Conservation (phyloP, 2,797 vertebrate species). For the Sebastes ruberrimus region DNA sequence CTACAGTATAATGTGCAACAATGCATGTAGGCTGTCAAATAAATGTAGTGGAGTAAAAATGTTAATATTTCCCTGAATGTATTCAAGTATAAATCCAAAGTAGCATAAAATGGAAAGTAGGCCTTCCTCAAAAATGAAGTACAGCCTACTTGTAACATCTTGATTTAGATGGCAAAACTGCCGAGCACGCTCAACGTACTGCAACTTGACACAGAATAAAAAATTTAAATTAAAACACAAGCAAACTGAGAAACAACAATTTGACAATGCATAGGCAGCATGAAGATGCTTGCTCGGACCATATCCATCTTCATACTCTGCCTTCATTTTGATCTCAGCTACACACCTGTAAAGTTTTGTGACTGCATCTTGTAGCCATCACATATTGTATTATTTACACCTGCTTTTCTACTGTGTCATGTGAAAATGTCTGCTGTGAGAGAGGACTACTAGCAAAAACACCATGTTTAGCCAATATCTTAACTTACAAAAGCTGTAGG, state of each 20-base stretch:
- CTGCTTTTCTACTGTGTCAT: neutral
- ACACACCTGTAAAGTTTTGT: no score
- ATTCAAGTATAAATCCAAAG: neutral
- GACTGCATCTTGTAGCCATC: neutral
- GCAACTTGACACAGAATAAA: neutral
- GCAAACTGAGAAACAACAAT: neutral
- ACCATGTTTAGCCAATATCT: neutral
- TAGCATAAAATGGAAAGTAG: neutral
- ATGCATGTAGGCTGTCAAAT: neutral
- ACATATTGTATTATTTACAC: neutral
- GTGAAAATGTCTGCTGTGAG: neutral
- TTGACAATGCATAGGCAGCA: neutral
- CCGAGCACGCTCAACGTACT: neutral
- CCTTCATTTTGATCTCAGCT: no score
- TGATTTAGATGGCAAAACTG: neutral
- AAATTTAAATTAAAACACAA: neutral
- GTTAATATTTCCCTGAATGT: neutral
- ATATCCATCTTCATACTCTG: no score
- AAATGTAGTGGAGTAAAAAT: neutral
- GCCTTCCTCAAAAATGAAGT: neutral
- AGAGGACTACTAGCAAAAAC: neutral
- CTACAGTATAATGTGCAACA: neutral
- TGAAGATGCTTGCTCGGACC: neutral
- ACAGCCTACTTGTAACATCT: neutral
- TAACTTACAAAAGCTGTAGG: accelerated